These are phyloP conservation scores for Aphaenogaster rudis DNA, from an alignment of 1,140 invertebrate genomes.

Conservation along the genomic window DNA sequence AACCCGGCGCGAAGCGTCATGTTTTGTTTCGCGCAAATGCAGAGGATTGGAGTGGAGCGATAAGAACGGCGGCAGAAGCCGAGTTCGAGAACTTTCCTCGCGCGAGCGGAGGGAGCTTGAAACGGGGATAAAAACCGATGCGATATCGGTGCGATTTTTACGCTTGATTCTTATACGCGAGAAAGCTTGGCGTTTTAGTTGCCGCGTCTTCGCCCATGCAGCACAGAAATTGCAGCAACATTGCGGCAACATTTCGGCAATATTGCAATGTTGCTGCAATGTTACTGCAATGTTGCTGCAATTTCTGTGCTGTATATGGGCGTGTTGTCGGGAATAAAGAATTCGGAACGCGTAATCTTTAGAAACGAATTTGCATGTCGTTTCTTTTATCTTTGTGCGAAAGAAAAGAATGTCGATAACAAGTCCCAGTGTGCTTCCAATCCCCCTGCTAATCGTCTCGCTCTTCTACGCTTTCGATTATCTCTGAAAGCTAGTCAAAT, in stretches of 20 bases:
- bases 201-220: neutral
- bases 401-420: neutral
- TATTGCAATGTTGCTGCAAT: too few relatives aligned
- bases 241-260: too few relatives aligned
- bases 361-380: neutral
- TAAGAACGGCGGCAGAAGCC: neutral
- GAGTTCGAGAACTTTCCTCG: neutral
- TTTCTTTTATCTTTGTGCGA: neutral
- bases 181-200: neutral
- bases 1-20: neutral
- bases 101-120: neutral
- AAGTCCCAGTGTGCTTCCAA: neutral
- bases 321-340: neutral
- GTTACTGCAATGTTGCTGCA: too few relatives aligned
- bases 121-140: neutral
- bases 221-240: too few relatives aligned
- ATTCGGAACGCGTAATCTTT: neutral
- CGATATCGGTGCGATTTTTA: neutral
- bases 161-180: neutral
- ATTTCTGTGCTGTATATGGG: too few relatives aligned
- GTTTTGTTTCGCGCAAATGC: constrained; percentile 17
- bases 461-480: too few relatives aligned
- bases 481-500: neutral
- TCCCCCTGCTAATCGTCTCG: neutral
- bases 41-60: neutral